Conservation (phyloP, 1,140 invertebrate species). For the Drosophila pachea region DNA sequence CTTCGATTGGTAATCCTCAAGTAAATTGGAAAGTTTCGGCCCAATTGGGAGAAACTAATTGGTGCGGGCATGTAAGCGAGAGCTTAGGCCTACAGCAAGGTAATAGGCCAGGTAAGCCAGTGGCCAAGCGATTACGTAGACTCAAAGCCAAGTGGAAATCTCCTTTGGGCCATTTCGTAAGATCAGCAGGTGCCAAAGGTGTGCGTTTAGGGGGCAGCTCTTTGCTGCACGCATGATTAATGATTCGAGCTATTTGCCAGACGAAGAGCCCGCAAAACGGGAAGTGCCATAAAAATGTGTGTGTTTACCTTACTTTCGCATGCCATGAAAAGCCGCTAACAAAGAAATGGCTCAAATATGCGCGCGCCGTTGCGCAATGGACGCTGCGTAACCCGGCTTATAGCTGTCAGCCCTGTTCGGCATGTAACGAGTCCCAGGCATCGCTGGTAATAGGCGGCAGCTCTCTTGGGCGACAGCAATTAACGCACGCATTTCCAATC, state of each 20-base stretch:
- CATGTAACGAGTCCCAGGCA: too few relatives aligned
- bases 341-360: conserved; percentile 33
- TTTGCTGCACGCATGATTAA: conserved; percentile 54
- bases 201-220: conserved; percentile 9
- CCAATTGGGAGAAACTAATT: too few relatives aligned
- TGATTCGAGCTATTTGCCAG: conserved; percentile 56
- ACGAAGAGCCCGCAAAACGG: conserved; percentile 53
- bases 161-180: conserved; percentile 34
- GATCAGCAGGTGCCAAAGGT: conserved; percentile 49
- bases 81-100: too few relatives aligned
- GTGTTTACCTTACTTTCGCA: conserved; percentile 69
- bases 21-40: too few relatives aligned
- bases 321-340: conserved; percentile 53
- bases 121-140: too few relatives aligned
- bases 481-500: conserved; percentile 18
- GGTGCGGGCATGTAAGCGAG: too few relatives aligned
- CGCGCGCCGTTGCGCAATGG: conserved; percentile 57
- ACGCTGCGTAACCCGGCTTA: conserved; percentile 59
- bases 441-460: conserved; percentile 21
- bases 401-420: conserved; percentile 6
- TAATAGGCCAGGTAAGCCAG: too few relatives aligned
- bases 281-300: conserved; percentile 44
- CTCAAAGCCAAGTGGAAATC: too few relatives aligned
- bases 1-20: too few relatives aligned
- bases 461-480: too few relatives aligned